Base-by-base conservation (phyloP, 2,888 invertebrate species). In the Perdita meconis region DNA sequence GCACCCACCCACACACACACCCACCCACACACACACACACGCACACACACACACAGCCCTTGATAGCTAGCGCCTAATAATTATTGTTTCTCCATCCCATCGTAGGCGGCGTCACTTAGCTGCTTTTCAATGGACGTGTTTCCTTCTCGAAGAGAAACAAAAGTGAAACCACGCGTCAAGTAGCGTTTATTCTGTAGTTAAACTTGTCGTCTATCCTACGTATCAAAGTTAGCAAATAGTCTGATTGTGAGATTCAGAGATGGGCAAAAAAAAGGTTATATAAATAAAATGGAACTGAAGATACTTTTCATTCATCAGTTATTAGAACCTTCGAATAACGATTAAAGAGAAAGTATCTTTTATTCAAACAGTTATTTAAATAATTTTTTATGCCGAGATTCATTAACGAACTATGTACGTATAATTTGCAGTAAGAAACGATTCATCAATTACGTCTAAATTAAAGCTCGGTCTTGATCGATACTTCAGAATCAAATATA, bases 81-180 rank as follows among this genome's bases (percentile, higher is more conserved):
- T 42, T 68, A 69, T 61, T 60, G 47, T 56, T 65, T 51, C 30
- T 24, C n/a, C n/a, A 50, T 44, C 50, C 60, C 64, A 26, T 60
- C 53, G 59, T 71, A 42, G 80, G 51, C 47, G 42, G 36, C 71
- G 61, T 56, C 30, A 73, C 69, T 64, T 79, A 76, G 57, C 50
- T 50, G 71, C 72, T 79, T 67, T 60, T 56, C 50, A 57, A 24
- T 65, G 13, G n/a, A 50, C n/a, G n/a, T 24, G 22, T 44, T 64
- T 38, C 51, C 24, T 8, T 16, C 57, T n/a, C n/a, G 40, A 30
- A 30, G 1, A 13, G 16, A 30, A 30, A 12, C 4, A 53, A 13
- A 30, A 36, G 30, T 40, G 6, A 22, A 34, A 34, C 22, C 12
- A 40, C 13, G 40, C 40, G 13, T 34, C 16, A 8, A 26, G 12